Conservation (phyloP, 2,113 vertebrate species). For the Phaethon lepturus region DNA sequence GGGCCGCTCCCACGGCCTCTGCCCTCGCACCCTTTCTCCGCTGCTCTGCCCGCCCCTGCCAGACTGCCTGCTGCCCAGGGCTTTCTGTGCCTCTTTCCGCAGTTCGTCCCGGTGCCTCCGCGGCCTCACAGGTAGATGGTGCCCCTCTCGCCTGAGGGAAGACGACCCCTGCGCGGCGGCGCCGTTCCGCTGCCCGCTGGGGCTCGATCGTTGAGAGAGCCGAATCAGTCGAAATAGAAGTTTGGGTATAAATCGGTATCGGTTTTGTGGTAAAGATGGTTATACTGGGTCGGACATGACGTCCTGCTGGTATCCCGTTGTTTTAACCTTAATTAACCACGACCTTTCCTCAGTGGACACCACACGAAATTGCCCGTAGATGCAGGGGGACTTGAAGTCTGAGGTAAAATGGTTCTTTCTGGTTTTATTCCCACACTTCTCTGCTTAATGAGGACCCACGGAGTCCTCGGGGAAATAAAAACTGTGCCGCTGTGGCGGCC, state of each 20-base stretch:
- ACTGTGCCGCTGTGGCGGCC: accelerated
- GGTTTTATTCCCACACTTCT: background rate
- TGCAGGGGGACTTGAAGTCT: too few species aligned
- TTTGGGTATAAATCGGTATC: background rate
- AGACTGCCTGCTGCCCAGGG: too few species aligned
- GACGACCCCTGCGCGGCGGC: too few species aligned
- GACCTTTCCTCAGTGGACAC: background rate
- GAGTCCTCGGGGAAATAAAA: background rate
- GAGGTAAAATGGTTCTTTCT: background rate
- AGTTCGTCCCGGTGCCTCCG: background rate
- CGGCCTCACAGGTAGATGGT: background rate
- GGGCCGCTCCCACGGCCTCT: background rate
- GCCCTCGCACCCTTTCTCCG: background rate
- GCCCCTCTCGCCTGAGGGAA: background rate
- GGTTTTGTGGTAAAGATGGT: background rate
- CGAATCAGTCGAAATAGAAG: background rate
- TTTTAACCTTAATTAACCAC: background rate
- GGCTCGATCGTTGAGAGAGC: background rate
- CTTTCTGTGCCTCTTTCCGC: accelerated
- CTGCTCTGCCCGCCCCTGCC: too few species aligned
- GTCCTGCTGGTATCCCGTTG: background rate
- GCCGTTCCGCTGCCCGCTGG: background rate
- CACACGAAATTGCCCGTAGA: accelerated
- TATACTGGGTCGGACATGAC: background rate
- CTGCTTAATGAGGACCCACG: accelerated